Conservation (phyloP, 2,888 invertebrate species). For the Ennomos erosarius region DNA sequence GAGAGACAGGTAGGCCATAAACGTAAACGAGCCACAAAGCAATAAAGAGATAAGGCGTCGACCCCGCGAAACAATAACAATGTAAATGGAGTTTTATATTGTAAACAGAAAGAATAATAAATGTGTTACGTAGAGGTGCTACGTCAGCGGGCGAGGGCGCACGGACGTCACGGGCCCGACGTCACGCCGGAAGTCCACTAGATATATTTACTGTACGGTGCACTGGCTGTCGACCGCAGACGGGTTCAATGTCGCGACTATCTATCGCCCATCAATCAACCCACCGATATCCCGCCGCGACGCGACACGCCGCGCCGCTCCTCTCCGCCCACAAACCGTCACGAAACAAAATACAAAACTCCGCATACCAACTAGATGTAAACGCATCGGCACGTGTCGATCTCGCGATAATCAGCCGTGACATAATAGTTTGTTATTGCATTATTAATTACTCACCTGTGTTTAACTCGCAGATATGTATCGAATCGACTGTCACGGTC, state of each 20-base stretch:
- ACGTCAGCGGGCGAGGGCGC: conserved; percentile 61
- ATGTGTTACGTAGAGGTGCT: conserved; percentile 68
- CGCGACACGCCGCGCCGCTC: conserved; percentile 36
- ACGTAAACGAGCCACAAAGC: conserved; percentile 66
- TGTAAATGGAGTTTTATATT: conserved; percentile 80
- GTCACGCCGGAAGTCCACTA: conserved; percentile 82
- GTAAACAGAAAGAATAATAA: conserved; percentile 80
- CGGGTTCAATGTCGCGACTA: conserved; percentile 82
- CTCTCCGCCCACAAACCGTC: conserved; percentile 27
- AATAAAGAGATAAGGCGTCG: conserved; percentile 79
- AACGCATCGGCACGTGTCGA: conserved; percentile 43
- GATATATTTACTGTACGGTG: conserved; percentile 72
- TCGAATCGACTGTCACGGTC: conserved; percentile 67
- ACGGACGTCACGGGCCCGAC: conserved; percentile 68
- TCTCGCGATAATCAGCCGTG: conserved; percentile 50
- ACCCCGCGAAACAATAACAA: conserved; percentile 78
- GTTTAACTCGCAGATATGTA: conserved; percentile 56
- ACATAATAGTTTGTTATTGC: conserved; percentile 56
- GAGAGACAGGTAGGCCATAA: conserved; percentile 56
- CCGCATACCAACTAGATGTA: conserved; percentile 12
- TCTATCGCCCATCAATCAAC: conserved; percentile 83
- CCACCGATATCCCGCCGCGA: conserved; percentile 44
- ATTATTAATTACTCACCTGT: conserved; percentile 60
- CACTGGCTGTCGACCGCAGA: conserved; percentile 47
- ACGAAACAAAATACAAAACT: conserved; percentile 28